A percentile compares a stretch with the other conserved stretches of the same genome.
Evolutionary conservation across 1,140 invertebrate genomes (phyloP).

Genomic region (Aphelenchoides besseyi): DNA sequence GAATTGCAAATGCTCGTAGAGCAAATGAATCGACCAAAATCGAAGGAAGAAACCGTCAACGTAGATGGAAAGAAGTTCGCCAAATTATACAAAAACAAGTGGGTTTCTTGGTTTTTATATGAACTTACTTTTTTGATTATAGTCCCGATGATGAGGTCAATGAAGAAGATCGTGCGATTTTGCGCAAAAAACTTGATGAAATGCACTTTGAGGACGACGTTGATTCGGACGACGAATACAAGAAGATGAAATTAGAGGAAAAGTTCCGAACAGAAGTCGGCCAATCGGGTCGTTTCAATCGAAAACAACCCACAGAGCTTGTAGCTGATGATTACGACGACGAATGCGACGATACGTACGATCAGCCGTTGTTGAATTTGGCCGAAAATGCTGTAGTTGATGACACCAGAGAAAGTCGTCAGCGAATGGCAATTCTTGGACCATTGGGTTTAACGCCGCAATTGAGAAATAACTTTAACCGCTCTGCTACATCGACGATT

Average conservation of each 20-base stretch:
- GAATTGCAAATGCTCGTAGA: constrained; percentile 13
- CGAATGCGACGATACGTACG: neutral
- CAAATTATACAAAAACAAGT: constrained; percentile 14
- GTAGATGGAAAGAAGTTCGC: constrained; percentile 14
- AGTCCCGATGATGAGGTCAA: neutral
- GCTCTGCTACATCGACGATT: no score
- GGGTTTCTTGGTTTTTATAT: neutral
- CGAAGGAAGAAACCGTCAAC: constrained; percentile 1
- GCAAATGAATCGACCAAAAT: neutral
- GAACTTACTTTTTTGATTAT: neutral
- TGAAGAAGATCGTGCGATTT: neutral
- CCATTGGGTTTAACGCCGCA: neutral
- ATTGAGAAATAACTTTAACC: no score
- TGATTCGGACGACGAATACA: neutral
- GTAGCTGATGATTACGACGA: neutral
- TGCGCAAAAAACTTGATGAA: neutral
- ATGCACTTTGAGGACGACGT: neutral
- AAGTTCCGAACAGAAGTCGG: neutral
- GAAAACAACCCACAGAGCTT: neutral
- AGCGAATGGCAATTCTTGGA: neutral
- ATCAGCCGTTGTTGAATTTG: neutral
- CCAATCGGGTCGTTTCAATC: neutral
- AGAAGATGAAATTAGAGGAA: neutral
- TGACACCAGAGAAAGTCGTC: neutral
- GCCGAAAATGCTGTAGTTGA: neutral